Percentiles rank a stretch among this genome's conserved stretches.
Evolutionary conservation across 2,888 invertebrate genomes (phyloP).

Genomic region (Cryptocephalus primarius): DNA sequence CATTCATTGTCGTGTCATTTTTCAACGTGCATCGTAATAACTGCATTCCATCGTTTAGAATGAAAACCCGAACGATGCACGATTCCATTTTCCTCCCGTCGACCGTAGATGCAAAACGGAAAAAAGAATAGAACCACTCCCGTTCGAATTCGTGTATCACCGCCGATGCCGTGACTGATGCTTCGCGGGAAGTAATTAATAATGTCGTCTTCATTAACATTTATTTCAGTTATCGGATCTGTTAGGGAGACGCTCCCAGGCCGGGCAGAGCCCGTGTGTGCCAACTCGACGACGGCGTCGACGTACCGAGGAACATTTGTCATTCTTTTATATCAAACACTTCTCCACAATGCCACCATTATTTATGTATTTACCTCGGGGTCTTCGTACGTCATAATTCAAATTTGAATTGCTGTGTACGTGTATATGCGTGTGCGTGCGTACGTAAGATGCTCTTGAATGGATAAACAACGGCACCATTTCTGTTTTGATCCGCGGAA

Average conservation of each 20-base stretch:
- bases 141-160: no score
- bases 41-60: constrained; percentile 4
- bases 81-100: no score
- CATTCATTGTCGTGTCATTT: constrained; percentile 18
- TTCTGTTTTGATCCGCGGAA: no score
- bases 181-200: constrained; percentile 5
- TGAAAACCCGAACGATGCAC: no score
- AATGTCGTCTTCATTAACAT: constrained; percentile 3
- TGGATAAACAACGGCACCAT: no score
- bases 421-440: no score
- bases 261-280: constrained; percentile 4
- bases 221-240: neutral
- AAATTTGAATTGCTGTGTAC: neutral
- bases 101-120: no score
- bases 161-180: no score
- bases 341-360: constrained; percentile 6
- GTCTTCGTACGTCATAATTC: constrained; percentile 11
- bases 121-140: no score
- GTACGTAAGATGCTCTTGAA: no score
- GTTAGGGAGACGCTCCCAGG: no score
- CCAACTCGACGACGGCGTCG: constrained; percentile 9
- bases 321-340: constrained; percentile 8
- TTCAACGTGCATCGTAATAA: constrained; percentile 9
- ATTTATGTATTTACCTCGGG: constrained; percentile 10
- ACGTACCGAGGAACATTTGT: constrained; percentile 10